Conservation (phyloP, 2,113 vertebrate genomes). For the Oophaga pumilio region DNA sequence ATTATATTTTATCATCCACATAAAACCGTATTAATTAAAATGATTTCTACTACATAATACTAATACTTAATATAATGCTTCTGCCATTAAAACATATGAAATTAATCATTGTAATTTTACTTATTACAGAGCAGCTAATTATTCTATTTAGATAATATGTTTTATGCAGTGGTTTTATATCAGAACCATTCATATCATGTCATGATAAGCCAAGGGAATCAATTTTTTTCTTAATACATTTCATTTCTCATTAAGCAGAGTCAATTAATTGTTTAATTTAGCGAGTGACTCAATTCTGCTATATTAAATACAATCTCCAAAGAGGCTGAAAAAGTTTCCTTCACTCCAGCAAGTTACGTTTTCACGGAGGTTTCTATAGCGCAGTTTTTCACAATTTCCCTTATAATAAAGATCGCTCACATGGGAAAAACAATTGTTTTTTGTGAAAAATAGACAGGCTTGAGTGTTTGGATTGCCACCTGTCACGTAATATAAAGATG, state of each 20-base stretch:
- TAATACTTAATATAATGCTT: background rate
- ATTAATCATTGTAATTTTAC: conserved; percentile 1
- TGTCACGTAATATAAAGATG: background rate
- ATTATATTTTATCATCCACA: background rate
- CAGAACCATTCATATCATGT: background rate
- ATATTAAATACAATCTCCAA: background rate
- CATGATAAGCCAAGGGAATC: background rate
- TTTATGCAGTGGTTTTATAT: background rate
- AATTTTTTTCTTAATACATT: conserved; percentile 40
- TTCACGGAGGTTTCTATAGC: background rate
- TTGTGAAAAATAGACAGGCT: background rate
- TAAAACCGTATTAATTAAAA: background rate
- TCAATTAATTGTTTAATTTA: conserved; percentile 36
- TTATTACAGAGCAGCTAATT: conserved; percentile 6
- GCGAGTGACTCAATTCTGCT: background rate
- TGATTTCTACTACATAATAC: background rate
- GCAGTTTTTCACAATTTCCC: background rate
- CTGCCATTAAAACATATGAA: background rate
- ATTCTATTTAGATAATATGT: conserved; percentile 14
- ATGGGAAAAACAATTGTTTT: background rate
- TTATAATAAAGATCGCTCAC: background rate
- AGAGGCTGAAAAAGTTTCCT: background rate
- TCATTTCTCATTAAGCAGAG: conserved; percentile 16
- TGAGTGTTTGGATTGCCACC: background rate
- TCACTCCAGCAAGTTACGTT: background rate